These are phyloP conservation scores for Meandrusa payeni DNA, from an alignment of 2,888 invertebrate species.

Conservation along the genomic window DNA sequence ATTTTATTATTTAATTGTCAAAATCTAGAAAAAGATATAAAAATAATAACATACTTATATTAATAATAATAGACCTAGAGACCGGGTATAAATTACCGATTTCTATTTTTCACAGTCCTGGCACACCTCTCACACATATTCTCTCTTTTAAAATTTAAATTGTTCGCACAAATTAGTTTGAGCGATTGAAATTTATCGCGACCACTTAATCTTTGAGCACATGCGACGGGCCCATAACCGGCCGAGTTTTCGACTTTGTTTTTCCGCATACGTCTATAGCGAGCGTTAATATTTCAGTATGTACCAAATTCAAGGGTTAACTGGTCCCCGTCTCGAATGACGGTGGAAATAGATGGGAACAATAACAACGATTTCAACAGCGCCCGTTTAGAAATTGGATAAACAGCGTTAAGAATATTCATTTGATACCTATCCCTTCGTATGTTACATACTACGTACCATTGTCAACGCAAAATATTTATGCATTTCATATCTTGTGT, in stretches of 20 bases:
- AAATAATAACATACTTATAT: no score
- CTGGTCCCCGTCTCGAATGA: slow-evolving; percentile 49
- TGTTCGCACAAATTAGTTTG: no score
- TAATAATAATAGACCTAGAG: no score
- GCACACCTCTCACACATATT: no score
- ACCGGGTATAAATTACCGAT: no score
- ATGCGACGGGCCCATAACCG: slow-evolving; percentile 75
- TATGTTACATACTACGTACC: no score
- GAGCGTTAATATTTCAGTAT: slow-evolving; percentile 76
- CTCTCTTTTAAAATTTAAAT: no score
- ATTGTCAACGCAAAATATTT: no score
- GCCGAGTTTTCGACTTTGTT: slow-evolving; percentile 76
- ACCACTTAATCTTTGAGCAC: slow-evolving; percentile 58
- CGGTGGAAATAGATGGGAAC: slow-evolving; percentile 50
- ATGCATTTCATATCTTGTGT: no score
- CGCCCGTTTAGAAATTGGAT: slow-evolving; percentile 32
- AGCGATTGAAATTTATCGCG: slow-evolving; percentile 12
- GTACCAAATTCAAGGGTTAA: slow-evolving; percentile 77
- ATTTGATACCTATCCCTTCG: slow-evolving; percentile 30
- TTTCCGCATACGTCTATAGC: slow-evolving; percentile 75
- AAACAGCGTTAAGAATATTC: slow-evolving; percentile 20
- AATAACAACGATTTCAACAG: slow-evolving; percentile 48
- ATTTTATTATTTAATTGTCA: no score
- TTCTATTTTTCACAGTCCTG: no score
- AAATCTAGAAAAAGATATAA: no score